Evolutionary conservation across 1,140 invertebrate species (phyloP).

Genomic region (Tetragonula clypearis): DNA sequence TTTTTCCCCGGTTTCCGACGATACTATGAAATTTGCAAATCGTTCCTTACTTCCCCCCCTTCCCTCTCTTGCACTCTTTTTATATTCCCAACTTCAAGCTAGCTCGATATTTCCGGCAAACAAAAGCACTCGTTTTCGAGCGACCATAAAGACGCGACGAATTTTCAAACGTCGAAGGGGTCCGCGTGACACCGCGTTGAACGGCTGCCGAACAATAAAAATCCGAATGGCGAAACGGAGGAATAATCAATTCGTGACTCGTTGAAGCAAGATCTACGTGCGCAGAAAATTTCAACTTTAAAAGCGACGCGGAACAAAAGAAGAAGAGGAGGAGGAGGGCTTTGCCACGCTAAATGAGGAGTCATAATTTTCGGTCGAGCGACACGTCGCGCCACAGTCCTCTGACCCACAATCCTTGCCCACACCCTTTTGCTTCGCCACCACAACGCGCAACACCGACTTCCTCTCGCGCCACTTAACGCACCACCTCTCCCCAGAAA

Average conservation of each 20-base stretch:
- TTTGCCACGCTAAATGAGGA: slow-evolving; percentile 72
- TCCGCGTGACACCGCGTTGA: background rate
- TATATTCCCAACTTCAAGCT: background rate
- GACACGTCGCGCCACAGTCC: slow-evolving; percentile 65
- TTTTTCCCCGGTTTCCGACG: background rate
- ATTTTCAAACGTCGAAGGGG: background rate
- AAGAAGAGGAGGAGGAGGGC: slow-evolving; percentile 22
- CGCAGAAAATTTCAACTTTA: slow-evolving; percentile 53
- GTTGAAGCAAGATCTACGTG: background rate
- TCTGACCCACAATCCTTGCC: slow-evolving; percentile 66
- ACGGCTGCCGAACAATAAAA: background rate
- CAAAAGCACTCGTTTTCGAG: background rate
- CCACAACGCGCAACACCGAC: too few species aligned
- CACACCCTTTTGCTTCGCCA: background rate
- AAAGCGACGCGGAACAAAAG: slow-evolving; percentile 48
- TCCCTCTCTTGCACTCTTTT: background rate
- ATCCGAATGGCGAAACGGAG: background rate
- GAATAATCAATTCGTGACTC: slow-evolving; percentile 11
- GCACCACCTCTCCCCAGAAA: slow-evolving; percentile 29
- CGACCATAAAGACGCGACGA: background rate
- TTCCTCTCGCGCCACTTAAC: slow-evolving; percentile 52
- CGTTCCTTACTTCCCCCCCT: too few species aligned
- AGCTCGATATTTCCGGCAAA: background rate
- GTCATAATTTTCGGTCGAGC: slow-evolving; percentile 75
- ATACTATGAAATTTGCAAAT: slow-evolving; percentile 15